Conservation (phyloP, 2,113 vertebrate genomes). For the Irena cyanogastra region DNA sequence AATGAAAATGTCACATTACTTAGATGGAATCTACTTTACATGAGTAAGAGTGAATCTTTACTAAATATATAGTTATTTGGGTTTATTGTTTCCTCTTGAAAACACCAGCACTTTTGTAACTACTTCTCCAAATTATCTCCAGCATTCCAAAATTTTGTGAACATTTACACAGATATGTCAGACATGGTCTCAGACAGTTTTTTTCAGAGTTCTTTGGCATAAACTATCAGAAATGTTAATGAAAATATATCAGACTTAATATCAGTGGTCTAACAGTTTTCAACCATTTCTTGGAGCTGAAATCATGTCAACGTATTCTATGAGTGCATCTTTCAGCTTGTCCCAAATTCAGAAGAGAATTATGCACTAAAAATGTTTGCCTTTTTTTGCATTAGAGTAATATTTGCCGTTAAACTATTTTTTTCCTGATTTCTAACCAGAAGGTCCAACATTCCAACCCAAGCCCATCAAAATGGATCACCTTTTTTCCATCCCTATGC, state of each 20-base stretch:
- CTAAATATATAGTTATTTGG: background rate
- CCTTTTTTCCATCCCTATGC: background rate
- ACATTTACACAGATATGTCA: background rate
- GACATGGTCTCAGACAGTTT: background rate
- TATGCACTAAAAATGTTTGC: background rate
- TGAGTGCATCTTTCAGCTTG: background rate
- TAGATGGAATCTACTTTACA: background rate
- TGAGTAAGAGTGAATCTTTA: background rate
- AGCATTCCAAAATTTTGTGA: background rate
- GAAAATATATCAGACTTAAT: background rate
- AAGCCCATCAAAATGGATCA: accelerated
- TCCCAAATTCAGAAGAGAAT: background rate
- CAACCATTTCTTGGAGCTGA: background rate
- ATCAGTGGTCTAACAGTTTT: background rate
- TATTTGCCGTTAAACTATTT: accelerated
- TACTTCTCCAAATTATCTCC: background rate
- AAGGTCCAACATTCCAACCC: background rate
- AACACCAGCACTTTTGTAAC: background rate
- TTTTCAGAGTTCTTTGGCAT: background rate
- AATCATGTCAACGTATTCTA: background rate
- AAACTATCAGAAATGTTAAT: background rate
- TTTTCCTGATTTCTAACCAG: background rate
- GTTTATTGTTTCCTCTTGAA: background rate
- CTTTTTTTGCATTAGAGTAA: background rate
- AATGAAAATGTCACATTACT: background rate